Base-by-base conservation (phyloP, 2,888 invertebrate species). In the Dioctria linearis region DNA sequence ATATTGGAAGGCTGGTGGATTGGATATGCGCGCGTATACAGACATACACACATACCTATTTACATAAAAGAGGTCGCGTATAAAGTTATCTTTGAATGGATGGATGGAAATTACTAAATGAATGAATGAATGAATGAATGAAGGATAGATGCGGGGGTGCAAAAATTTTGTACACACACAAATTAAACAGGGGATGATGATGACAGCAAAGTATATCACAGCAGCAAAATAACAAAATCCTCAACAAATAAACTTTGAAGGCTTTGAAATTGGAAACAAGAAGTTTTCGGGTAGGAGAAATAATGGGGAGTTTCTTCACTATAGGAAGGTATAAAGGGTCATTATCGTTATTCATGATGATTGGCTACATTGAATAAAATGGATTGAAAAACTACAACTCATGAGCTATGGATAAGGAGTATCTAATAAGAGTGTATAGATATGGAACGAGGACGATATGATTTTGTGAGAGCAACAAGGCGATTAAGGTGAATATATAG, bases 221-320 rank as follows among this genome's bases (percentile, higher is more conserved):
- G 25, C 2, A 2, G 11, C 9, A 63, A 63, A 63, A 63, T 63
- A 37, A 63, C 63, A 63, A 63, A 63, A 63, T 63, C 63, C 63
- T 63, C 40, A 63, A 63, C 63, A 63, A 63, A 63, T 63, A 63
- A 63, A 63, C 63, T 37, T 39, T 39, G 63, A 63, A 37, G 8
- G 39, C 63, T 39, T 63, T 63, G 63, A 63, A 63, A 63, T 37
- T 63, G 37, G 3, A 8, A 63, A 9, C 13, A 54, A 11, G n/a
- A 54, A n/a, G 4, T 54, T 5, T 46, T 46, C 46, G 5, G 8
- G 8, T 46, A 8, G 46, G 46, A 46, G 46, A n/a, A n/a, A 54
- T 54, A 54, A n/a, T 54, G 54, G 54, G 54, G 54, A 54, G 54
- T 8, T 54, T 54, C 6, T n/a, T 46, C 3, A 11, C 54, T n/a